phyloP scores from a whole-genome alignment of 92 coral and sea anemone species.

The Epizoanthus ramosus region DNA sequence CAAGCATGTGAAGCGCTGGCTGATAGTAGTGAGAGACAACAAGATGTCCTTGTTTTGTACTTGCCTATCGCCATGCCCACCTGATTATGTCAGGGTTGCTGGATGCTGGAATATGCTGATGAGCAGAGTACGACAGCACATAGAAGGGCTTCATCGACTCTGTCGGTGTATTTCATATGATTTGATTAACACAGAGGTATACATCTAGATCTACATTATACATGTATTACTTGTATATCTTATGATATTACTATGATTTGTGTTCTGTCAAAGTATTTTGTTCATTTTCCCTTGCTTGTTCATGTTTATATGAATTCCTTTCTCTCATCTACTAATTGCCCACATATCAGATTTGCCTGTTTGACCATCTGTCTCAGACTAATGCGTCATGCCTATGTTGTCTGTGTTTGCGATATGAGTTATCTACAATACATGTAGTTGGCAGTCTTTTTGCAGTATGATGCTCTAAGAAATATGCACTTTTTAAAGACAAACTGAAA shows the following conservation, averaged over 20 bases:
- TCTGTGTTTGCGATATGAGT: too few relatives aligned
- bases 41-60: conserved; percentile 84
- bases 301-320: neutral
- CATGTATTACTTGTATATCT: neutral
- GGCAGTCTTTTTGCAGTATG: too few relatives aligned
- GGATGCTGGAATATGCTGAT: conserved; percentile 89
- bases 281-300: neutral
- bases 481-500: too few relatives aligned
- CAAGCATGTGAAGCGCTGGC: conserved; percentile 94
- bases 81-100: conserved; percentile 84
- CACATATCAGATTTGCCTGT: too few relatives aligned
- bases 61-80: conserved; percentile 92
- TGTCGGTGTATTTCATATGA: conserved; percentile 88
- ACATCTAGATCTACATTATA: too few relatives aligned
- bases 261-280: neutral
- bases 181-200: conserved; percentile 82
- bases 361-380: too few relatives aligned
- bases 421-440: too few relatives aligned
- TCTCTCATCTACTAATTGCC: too few relatives aligned
- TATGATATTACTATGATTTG: neutral
- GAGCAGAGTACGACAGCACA: conserved; percentile 76
- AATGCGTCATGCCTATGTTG: too few relatives aligned
- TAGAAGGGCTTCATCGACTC: conserved; percentile 93
- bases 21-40: conserved; percentile 78
- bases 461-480: too few relatives aligned